Evolutionary conservation across 1,140 invertebrate genomes (phyloP).

Genomic region (Aphelinus certus): DNA sequence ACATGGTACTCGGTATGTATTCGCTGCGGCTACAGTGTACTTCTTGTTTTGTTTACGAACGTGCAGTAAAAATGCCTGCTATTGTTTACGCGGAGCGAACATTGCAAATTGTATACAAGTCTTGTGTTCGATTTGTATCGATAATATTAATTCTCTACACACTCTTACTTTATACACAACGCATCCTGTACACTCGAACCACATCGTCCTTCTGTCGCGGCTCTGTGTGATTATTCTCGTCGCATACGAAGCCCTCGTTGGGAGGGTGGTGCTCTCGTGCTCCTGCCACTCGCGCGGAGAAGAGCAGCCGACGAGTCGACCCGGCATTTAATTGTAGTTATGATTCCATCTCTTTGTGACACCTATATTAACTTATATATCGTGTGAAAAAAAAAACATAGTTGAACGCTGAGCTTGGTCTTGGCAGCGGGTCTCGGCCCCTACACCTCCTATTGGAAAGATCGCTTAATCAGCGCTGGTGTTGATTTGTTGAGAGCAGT

Average conservation of each 20-base stretch:
- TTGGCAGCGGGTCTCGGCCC: background rate
- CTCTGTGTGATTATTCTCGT: background rate
- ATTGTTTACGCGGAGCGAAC: conserved; percentile 38
- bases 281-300: background rate
- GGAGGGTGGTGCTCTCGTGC: background rate
- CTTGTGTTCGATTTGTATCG: conserved; percentile 47
- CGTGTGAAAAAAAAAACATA: conserved; percentile 13
- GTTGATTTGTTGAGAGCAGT: conserved; percentile 31
- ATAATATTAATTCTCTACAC: conserved; percentile 42
- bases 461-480: background rate
- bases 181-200: conserved; percentile 36
- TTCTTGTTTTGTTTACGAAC: conserved; percentile 34
- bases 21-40: conserved; percentile 23
- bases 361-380: conserved; percentile 17
- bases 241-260: background rate
- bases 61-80: conserved; percentile 47
- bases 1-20: conserved; percentile 18
- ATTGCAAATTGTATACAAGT: conserved; percentile 50
- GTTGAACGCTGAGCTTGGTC: conserved; percentile 11
- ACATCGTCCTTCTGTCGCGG: conserved; percentile 13
- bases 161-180: conserved; percentile 49
- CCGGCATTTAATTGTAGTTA: background rate
- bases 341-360: conserved; percentile 28
- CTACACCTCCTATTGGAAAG: background rate
- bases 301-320: conserved; percentile 11